phyloP scores from a whole-genome alignment of 2,888 invertebrate genomes.

The Anarsia innoxiella region DNA sequence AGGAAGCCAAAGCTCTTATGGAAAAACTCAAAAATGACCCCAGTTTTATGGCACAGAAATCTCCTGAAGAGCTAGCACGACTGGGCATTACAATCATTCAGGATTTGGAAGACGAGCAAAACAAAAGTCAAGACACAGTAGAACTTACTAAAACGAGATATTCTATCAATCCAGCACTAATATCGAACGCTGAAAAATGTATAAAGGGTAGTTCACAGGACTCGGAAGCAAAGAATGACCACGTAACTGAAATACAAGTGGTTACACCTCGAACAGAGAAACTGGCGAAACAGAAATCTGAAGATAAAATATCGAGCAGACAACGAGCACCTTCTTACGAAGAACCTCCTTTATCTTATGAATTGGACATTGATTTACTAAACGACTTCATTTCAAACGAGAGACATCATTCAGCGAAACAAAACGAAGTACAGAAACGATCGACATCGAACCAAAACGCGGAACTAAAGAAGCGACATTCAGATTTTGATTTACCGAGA shows the following conservation, averaged over 20 bases:
- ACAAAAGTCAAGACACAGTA: slow-evolving; percentile 37
- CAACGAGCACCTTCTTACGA: slow-evolving; percentile 50
- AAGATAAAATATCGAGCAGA: slow-evolving; percentile 55
- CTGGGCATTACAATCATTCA: slow-evolving; percentile 60
- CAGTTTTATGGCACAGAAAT: slow-evolving; percentile 62
- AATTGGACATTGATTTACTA: slow-evolving; percentile 60
- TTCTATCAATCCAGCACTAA: slow-evolving; percentile 55
- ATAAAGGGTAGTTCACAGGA: slow-evolving; percentile 32
- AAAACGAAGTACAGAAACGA: slow-evolving; percentile 50
- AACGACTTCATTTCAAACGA: slow-evolving; percentile 69
- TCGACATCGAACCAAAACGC: slow-evolving; percentile 43
- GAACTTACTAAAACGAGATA: slow-evolving; percentile 64
- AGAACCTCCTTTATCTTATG: slow-evolving; percentile 56
- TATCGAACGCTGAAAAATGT: slow-evolving; percentile 54
- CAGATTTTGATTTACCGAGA: slow-evolving; percentile 68
- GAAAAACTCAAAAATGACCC: slow-evolving; percentile 65
- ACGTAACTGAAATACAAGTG: slow-evolving; percentile 85
- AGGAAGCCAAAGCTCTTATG: slow-evolving; percentile 62
- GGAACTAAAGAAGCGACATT: slow-evolving; percentile 69
- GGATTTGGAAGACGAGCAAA: slow-evolving; percentile 58
- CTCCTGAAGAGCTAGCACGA: slow-evolving; percentile 57
- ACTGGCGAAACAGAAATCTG: slow-evolving; percentile 35
- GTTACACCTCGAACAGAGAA: slow-evolving; percentile 69
- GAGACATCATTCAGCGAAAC: slow-evolving; percentile 58
- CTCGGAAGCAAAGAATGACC: slow-evolving; percentile 58